These are phyloP conservation scores for Polyergus mexicanus DNA, from an alignment of 1,140 invertebrate genomes.

Conservation along the genomic window DNA sequence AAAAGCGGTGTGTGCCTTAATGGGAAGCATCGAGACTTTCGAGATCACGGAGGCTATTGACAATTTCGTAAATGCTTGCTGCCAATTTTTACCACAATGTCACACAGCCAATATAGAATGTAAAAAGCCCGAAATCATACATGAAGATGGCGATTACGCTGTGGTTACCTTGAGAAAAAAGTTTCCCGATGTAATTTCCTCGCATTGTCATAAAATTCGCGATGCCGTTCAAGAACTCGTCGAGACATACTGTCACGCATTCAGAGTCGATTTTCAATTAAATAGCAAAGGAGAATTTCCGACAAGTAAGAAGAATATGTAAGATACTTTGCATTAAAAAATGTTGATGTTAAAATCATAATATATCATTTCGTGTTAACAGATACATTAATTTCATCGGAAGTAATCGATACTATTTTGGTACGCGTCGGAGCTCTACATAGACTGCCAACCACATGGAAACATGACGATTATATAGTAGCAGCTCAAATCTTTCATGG, in stretches of 20 bases:
- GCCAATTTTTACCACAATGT: constrained; percentile 84
- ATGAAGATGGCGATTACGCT: constrained; percentile 89
- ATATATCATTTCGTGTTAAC: constrained; percentile 18
- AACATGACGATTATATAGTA: constrained; percentile 94
- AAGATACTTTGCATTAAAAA: constrained; percentile 12
- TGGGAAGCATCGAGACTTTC: constrained; percentile 95
- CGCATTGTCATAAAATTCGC: constrained; percentile 90
- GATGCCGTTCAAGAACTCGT: constrained; percentile 92
- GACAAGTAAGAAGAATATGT: constrained; percentile 81
- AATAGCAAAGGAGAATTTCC: constrained; percentile 83
- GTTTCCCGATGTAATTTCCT: constrained; percentile 87
- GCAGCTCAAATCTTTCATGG: constrained; percentile 95
- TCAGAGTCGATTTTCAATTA: constrained; percentile 93
- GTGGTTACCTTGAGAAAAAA: constrained; percentile 88
- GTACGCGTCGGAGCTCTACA: constrained; percentile 95
- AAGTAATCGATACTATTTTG: constrained; percentile 92
- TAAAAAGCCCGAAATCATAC: constrained; percentile 87
- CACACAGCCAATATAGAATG: constrained; percentile 86
- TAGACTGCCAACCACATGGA: constrained; percentile 92
- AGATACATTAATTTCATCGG: constrained; percentile 89
- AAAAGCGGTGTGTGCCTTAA: constrained; percentile 95
- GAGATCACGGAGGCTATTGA: constrained; percentile 93
- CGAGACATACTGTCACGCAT: constrained; percentile 93
- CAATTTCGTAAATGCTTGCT: constrained; percentile 90
- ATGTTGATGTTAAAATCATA: background rate